Conservation (phyloP, 2,113 vertebrate genomes). For the Pheucticus melanocephalus region DNA sequence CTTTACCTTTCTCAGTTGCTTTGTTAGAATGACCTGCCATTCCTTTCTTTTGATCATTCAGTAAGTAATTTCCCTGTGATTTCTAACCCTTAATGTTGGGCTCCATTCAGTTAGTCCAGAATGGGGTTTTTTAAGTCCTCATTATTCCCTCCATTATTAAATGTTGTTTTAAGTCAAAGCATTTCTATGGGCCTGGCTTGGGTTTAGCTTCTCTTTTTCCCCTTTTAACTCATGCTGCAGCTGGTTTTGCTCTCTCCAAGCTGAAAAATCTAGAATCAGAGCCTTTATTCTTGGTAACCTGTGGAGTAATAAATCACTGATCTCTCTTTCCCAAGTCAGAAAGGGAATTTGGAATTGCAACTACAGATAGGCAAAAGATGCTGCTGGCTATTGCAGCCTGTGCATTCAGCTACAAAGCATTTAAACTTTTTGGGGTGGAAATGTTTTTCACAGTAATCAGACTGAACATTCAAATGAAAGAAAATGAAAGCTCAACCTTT, state of each 20-base stretch:
- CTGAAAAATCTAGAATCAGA: neutral
- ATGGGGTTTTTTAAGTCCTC: neutral
- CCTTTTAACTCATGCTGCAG: neutral
- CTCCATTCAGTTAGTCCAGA: neutral
- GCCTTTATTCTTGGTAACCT: neutral
- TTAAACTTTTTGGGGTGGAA: constrained; percentile 11
- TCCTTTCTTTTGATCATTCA: neutral
- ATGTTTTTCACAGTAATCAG: constrained; percentile 34
- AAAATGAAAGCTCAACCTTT: constrained; percentile 43
- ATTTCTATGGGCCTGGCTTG: neutral
- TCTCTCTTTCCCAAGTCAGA: neutral
- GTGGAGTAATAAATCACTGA: neutral
- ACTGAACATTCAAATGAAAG: constrained; percentile 21
- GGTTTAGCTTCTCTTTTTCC: neutral
- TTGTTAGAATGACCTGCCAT: neutral
- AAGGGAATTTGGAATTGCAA: constrained; percentile 17
- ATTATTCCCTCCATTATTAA: neutral
- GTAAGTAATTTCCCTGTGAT: neutral
- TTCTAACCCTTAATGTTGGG: neutral
- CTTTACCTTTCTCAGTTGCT: neutral
- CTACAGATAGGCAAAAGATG: neutral
- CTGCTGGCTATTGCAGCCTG: neutral
- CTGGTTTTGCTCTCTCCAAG: neutral
- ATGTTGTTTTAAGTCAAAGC: neutral
- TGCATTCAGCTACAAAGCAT: constrained; percentile 14